Conservation (phyloP, 1,140 invertebrate genomes). For the Planococcus citri region DNA sequence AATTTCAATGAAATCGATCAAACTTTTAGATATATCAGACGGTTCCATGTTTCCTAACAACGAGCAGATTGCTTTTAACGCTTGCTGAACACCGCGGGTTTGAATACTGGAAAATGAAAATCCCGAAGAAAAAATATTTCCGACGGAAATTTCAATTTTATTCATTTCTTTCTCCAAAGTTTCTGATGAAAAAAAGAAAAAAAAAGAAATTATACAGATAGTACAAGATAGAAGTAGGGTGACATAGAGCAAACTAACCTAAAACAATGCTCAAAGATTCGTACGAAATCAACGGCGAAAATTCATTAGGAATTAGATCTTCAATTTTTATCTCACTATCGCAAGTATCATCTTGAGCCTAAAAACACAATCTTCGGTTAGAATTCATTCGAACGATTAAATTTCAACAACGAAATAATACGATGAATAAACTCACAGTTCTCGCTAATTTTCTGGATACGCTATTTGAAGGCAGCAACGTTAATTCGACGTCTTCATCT, state of each 20-base stretch:
- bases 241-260: constrained; percentile 36
- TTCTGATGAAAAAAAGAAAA: constrained; percentile 37
- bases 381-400: constrained; percentile 23
- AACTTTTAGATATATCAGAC: constrained; percentile 58
- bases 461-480: constrained; percentile 46
- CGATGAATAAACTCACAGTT: constrained; percentile 43
- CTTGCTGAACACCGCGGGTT: constrained; percentile 59
- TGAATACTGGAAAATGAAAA: constrained; percentile 30
- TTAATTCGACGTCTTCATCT: constrained; percentile 76
- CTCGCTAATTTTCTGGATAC: constrained; percentile 50
- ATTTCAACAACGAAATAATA: constrained; percentile 22
- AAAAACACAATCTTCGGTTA: constrained; percentile 26
- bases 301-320: constrained; percentile 60
- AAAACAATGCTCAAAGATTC: constrained; percentile 65
- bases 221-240: no score
- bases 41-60: constrained; percentile 79
- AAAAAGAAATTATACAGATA: background rate
- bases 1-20: constrained; percentile 53
- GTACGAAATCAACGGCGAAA: constrained; percentile 55
- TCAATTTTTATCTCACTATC: constrained; percentile 55
- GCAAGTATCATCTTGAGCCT: constrained; percentile 58
- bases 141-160: constrained; percentile 50
- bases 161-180: constrained; percentile 70
- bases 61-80: constrained; percentile 82
- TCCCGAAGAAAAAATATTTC: constrained; percentile 37